Evolutionary conservation across 2,113 vertebrate species (phyloP), one percentile per base, ranked within the genome.

Genomic region (Ranitomeya imitator): DNA sequence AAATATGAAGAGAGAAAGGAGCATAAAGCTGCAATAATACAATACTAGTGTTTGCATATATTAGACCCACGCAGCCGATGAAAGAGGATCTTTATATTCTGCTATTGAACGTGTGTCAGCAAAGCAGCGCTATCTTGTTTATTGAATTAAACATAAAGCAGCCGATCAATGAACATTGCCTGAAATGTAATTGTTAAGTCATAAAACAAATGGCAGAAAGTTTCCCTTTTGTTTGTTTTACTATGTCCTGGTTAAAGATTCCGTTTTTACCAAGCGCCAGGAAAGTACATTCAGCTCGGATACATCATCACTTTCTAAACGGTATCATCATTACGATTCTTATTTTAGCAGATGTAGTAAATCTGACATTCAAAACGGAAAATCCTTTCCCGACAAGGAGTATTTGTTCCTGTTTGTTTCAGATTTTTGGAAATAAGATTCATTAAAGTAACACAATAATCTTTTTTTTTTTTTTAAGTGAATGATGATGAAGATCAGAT

Each of bases 101-200:
- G 26, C 54, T 73, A 85, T 85, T 85, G 65, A 85, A 74, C 23
- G 74, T 21, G n/a, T 85, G 69, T 85, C 69, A 60, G 83, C 69
- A 85, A 74, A 85, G 59, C 51, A 8, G 63, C 60, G 16, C 76
- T 80, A 65, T 87, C 60, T 21, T 69, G 85, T 80, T 87, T 87
- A 87, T 87, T 52, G 85, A 80, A 87, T 86, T 86, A 80, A 80
- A 79, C 77, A 55, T 69, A 78, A 87, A 80, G 67, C 45, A 71
- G 37, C 13, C 5, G 54, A 87, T 87, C 86, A 74, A 87, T 82
- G 73, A 87, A 82, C 65, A 87, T 59, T 74, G 37, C 78, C 82
- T 23, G 79, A 73, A 74, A 60, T 52, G 77, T 71, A 55, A 67
- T 87, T 87, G 63, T 87, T 57, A 26, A 57, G 63, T 10, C 61